phyloP scores from a whole-genome alignment of 1,140 invertebrate species.

The Bombus polaris region DNA sequence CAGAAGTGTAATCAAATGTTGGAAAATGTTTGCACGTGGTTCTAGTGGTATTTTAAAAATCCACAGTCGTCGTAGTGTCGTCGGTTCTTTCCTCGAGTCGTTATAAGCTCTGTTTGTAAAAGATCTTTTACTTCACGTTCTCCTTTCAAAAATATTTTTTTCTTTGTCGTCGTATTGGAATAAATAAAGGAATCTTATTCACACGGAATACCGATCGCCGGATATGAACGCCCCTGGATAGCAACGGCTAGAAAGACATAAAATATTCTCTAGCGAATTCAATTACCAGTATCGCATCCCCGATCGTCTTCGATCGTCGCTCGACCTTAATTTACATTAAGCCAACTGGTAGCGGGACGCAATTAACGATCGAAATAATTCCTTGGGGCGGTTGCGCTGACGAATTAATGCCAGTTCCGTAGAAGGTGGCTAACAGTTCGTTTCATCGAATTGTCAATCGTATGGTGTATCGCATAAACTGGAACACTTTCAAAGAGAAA shows the following conservation, averaged over 20 bases:
- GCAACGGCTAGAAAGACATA: background rate
- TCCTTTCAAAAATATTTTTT: background rate
- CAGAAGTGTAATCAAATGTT: too few species aligned
- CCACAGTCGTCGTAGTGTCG: background rate
- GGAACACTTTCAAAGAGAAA: background rate
- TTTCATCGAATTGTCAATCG: background rate
- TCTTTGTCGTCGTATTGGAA: background rate
- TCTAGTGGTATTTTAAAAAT: background rate
- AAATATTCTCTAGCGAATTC: background rate
- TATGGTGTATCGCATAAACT: background rate
- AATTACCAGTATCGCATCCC: conserved; percentile 17
- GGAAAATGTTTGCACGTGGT: background rate
- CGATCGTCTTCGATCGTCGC: conserved; percentile 11
- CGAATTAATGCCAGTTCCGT: conserved; percentile 4
- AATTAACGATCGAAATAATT: conserved; percentile 44
- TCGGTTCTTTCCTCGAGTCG: too few species aligned
- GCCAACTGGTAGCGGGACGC: background rate
- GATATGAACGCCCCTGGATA: background rate
- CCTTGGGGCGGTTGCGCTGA: background rate
- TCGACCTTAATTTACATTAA: conserved; percentile 43
- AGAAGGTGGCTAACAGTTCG: background rate
- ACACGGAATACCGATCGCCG: background rate
- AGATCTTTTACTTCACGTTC: background rate
- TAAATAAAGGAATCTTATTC: background rate
- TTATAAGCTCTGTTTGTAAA: background rate